phyloP scores from a whole-genome alignment of 2,113 vertebrate genomes.

The Loxodonta africana region DNA sequence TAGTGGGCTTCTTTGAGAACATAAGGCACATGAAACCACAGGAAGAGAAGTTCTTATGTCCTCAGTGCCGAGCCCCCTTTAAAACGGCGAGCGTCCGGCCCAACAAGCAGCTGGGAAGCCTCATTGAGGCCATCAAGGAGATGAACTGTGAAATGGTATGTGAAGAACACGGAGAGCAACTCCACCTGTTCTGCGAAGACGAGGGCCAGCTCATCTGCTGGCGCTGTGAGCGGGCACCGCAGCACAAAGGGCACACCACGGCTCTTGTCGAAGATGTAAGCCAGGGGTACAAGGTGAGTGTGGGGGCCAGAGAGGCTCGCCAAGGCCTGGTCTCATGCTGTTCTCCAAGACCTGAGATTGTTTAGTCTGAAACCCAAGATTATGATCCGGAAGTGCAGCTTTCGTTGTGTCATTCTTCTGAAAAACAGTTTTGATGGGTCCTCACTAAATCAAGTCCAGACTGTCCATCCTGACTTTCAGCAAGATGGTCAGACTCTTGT shows the following conservation, averaged over 20 bases:
- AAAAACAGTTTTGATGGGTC: not conserved
- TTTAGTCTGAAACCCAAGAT: not conserved
- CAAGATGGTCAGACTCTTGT: not conserved
- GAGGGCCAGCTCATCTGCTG: conserved; percentile 77
- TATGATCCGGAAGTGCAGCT: too few relatives aligned
- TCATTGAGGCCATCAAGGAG: conserved; percentile 78
- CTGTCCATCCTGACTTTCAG: not conserved
- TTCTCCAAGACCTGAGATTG: not conserved
- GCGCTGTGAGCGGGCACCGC: conserved; percentile 3
- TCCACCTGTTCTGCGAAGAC: conserved; percentile 71
- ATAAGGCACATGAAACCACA: not conserved
- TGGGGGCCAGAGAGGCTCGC: not conserved
- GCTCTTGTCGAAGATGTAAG: not conserved
- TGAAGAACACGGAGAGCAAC: not conserved
- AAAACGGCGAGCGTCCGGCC: not conserved
- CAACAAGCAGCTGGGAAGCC: conserved; percentile 74
- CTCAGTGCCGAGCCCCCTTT: conserved; percentile 85
- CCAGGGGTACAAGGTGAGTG: conserved; percentile 67
- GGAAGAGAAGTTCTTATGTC: conserved; percentile 74
- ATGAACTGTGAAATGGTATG: not conserved
- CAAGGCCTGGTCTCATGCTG: not conserved
- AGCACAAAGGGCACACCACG: conserved; percentile 32
- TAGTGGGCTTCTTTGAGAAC: conserved; percentile 86
- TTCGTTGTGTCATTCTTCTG: not conserved
- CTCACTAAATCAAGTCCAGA: not conserved